phyloP scores from a whole-genome alignment of 2,113 vertebrate genomes.

The Alectura lathami region DNA sequence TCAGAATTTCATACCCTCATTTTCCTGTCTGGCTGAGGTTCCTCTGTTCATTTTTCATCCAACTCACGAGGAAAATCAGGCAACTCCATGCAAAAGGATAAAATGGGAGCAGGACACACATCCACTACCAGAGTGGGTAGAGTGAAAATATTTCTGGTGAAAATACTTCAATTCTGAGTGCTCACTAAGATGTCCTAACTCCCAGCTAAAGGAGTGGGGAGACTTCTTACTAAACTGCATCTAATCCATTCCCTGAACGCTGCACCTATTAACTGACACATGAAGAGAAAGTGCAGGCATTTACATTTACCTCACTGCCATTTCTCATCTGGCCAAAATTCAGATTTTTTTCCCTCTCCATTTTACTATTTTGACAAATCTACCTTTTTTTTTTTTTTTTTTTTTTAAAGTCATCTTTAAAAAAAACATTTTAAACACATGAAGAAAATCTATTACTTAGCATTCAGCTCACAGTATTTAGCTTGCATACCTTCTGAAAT shows the following conservation, averaged over 20 bases:
- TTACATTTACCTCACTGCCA: background rate
- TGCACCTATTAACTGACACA: background rate
- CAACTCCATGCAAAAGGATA: background rate
- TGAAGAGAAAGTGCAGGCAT: background rate
- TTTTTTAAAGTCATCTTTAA: background rate
- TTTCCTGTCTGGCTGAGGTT: background rate
- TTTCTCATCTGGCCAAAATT: background rate
- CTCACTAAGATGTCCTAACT: background rate
- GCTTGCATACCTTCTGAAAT: background rate
- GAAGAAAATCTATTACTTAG: background rate
- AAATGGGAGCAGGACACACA: background rate
- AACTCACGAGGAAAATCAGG: background rate
- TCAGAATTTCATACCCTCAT: background rate
- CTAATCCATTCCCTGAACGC: background rate
- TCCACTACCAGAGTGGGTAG: background rate
- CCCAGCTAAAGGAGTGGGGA: background rate
- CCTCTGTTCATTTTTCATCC: background rate
- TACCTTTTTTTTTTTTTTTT: background rate
- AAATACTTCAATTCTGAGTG: background rate
- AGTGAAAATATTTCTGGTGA: background rate
- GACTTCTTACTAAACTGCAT: background rate
- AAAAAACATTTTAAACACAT: background rate
- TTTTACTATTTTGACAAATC: background rate
- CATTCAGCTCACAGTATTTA: background rate
- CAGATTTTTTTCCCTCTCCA: background rate